phyloP scores from a whole-genome alignment of 2,113 vertebrate species.

The Bos taurus region DNA sequence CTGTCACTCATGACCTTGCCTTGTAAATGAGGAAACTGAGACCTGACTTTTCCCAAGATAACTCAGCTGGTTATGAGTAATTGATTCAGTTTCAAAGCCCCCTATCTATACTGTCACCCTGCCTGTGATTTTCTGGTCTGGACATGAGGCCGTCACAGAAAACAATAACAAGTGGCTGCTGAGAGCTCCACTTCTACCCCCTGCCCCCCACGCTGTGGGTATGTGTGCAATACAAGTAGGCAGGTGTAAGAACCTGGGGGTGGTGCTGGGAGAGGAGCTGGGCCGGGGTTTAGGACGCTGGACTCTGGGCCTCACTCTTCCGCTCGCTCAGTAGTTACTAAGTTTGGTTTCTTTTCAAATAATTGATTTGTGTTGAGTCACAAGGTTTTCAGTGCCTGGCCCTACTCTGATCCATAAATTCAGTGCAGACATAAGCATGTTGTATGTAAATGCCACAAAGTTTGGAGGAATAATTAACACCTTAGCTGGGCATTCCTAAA shows the following conservation, averaged over 20 bases:
- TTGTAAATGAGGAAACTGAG: neutral
- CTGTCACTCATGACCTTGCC: neutral
- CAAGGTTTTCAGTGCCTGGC: neutral
- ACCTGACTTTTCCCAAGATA: neutral
- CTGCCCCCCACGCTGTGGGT: neutral
- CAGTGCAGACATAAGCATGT: neutral
- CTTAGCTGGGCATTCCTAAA: neutral
- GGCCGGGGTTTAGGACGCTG: neutral
- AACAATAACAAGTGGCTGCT: too few species aligned
- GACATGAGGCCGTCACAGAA: neutral
- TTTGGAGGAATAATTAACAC: neutral
- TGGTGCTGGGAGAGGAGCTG: neutral
- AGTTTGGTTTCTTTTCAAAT: neutral
- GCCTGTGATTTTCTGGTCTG: neutral
- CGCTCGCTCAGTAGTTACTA: neutral
- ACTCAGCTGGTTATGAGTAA: neutral
- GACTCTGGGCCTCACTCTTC: neutral
- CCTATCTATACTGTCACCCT: neutral
- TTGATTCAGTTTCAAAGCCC: neutral
- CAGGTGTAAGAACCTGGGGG: neutral
- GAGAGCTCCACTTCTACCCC: neutral
- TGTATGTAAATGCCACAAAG: neutral
- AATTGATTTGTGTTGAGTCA: neutral
- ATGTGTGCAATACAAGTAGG: accelerated
- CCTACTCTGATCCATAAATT: neutral